phyloP scores from a whole-genome alignment of 2,113 vertebrate genomes.

The Callipepla californica region DNA sequence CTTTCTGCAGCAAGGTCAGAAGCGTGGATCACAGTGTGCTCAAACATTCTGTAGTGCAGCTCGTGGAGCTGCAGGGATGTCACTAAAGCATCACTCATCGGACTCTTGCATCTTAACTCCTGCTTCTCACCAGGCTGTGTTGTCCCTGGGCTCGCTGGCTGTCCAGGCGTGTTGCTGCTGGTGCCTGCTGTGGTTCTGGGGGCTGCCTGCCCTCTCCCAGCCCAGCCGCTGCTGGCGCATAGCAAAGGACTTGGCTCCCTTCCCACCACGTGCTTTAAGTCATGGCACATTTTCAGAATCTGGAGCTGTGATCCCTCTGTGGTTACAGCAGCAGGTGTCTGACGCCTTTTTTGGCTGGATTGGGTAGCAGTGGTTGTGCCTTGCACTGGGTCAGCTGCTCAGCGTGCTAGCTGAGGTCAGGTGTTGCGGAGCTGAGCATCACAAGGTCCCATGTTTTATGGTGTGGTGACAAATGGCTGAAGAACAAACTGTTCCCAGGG shows the following conservation, averaged over 20 bases:
- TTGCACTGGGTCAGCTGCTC: neutral
- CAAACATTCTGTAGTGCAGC: neutral
- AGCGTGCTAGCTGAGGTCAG: neutral
- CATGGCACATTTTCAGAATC: neutral
- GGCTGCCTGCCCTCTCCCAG: neutral
- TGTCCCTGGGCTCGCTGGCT: neutral
- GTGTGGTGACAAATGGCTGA: neutral
- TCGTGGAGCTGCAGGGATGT: fast-evolving
- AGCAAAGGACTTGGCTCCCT: neutral
- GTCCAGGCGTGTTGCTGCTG: neutral
- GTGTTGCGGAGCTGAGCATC: neutral
- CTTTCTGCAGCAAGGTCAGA: neutral
- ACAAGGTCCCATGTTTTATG: neutral
- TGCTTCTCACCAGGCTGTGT: neutral
- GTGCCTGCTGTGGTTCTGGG: fast-evolving
- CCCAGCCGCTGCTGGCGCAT: neutral
- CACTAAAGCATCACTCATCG: fast-evolving
- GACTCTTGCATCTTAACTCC: neutral
- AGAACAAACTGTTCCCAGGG: neutral
- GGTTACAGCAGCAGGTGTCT: neutral
- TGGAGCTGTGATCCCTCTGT: neutral
- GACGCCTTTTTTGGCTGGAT: fast-evolving
- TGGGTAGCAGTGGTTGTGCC: neutral
- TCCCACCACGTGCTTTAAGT: fast-evolving
- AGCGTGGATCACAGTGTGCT: fast-evolving